Base-by-base conservation (phyloP, 2,888 invertebrate genomes). In the Apantesis nais region DNA sequence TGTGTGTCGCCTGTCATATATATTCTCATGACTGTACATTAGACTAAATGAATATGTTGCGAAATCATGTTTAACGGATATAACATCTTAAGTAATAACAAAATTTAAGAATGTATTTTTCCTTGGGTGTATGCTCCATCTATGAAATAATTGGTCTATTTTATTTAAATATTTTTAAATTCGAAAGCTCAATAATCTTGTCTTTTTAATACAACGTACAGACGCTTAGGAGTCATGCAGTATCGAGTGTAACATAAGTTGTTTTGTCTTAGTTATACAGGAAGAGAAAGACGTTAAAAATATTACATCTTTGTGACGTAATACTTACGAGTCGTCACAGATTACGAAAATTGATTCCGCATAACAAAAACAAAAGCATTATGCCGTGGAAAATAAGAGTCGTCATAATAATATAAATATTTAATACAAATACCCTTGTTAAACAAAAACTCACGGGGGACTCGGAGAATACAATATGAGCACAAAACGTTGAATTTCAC, bases 391-490 rank as follows among this genome's bases (percentile, higher is more conserved):
- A 64, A 60, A 34, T 39, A 34, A n/a, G 52, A 62, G 31, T 37
- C n/a, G 19, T 31, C 62, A 66, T 44, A 62, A 34, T 22, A 48
- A 66, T 25, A 63, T 69, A 44, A 73, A 65, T 63, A 69, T 41
- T 44, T 25, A 65, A 71, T 63, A 67, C 77, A 75, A n/a, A 72
- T 66, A 70, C 62, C 44, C 22, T 67, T 41, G 22, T 37, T 16
- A 41, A 73, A 77, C 78, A 73, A 82, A 74, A 74, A 75, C 83
- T 83, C 77, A 83, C 83, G 69, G 61, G 68, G 65, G 62, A 75
- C 68, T 62, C 55, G 58, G 31, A 44, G 44, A 62, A 65, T 19
- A 81, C 66, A 72, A 70, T 44, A 63, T 61, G 52, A 64, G 62
- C 34, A 63, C 41, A 39, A 66, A 78, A 79, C 75, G 70, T 77